Evolutionary conservation across 1,140 invertebrate genomes (phyloP).

Genomic region (Bombus picipes): DNA sequence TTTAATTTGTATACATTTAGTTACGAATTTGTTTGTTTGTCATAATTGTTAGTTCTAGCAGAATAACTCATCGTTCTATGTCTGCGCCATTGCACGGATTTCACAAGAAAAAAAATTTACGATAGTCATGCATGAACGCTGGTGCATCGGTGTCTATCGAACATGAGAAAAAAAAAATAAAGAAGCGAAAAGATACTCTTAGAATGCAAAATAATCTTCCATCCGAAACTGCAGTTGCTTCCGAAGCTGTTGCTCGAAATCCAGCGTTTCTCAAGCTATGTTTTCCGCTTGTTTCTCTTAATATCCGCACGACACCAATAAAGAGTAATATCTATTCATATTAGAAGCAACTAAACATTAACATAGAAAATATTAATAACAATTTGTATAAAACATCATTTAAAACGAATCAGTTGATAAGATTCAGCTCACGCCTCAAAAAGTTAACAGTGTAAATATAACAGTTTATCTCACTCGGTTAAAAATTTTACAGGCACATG

Average conservation of each 20-base stretch:
- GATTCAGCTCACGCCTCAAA: not conserved
- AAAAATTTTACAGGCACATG: not conserved
- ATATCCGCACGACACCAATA: not conserved
- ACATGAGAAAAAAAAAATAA: constrained; percentile 15
- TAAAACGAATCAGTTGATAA: not conserved
- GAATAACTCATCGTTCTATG: not conserved
- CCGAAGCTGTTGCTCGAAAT: constrained; percentile 46
- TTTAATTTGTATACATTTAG: not conserved
- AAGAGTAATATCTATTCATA: not conserved
- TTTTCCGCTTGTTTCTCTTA: not conserved
- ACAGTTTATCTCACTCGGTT: not conserved
- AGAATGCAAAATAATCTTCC: constrained; percentile 47
- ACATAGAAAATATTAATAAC: not conserved
- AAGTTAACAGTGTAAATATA: not conserved
- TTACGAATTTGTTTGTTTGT: not conserved
- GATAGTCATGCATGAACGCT: constrained; percentile 14
- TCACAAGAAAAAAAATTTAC: not conserved
- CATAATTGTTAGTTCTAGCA: not conserved
- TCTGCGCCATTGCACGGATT: constrained; percentile 18
- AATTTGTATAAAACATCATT: no score
- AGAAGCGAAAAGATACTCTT: constrained; percentile 3
- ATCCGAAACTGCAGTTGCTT: constrained; percentile 20
- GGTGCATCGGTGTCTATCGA: constrained; percentile 15
- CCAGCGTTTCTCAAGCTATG: constrained; percentile 52
- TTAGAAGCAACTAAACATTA: not conserved